A percentile compares a stretch with the other conserved stretches of the same genome.
These are phyloP conservation scores for Laterallus jamaicensis DNA, from an alignment of 2,113 vertebrate genomes.

Conservation along the genomic window DNA sequence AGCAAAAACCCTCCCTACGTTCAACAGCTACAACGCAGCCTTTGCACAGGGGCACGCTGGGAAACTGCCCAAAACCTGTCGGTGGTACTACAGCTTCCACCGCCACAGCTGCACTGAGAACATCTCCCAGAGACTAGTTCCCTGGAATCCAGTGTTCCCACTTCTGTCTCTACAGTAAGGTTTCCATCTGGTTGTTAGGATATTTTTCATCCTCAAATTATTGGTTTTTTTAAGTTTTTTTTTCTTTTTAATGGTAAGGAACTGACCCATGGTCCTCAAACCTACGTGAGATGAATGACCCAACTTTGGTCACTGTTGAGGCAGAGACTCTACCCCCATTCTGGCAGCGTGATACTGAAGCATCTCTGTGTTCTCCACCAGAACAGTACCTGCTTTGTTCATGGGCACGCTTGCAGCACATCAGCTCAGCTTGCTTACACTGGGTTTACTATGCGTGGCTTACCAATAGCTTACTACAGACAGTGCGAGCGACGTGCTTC, in stretches of 20 bases:
- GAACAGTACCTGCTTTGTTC: neutral
- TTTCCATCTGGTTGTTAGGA: neutral
- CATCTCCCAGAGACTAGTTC: neutral
- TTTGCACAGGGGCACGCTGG: neutral
- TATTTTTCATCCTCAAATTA: neutral
- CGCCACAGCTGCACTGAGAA: neutral
- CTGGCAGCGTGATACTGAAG: neutral
- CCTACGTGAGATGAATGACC: neutral
- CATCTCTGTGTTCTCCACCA: neutral
- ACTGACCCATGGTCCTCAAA: neutral
- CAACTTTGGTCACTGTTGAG: neutral
- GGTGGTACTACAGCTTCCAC: neutral
- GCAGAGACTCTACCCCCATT: neutral
- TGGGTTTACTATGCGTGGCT: neutral
- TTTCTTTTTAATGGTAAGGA: neutral
- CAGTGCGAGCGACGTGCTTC: neutral
- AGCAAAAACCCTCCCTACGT: neutral
- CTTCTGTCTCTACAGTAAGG: neutral
- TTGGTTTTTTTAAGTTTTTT: too few species aligned
- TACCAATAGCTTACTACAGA: neutral
- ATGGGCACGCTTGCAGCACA: neutral
- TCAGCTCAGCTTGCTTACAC: rapidly evolving
- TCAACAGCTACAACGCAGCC: neutral
- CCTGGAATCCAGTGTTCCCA: neutral
- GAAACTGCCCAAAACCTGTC: neutral